phyloP scores from a whole-genome alignment of 2,888 invertebrate species.

The Campoplex nolae region DNA sequence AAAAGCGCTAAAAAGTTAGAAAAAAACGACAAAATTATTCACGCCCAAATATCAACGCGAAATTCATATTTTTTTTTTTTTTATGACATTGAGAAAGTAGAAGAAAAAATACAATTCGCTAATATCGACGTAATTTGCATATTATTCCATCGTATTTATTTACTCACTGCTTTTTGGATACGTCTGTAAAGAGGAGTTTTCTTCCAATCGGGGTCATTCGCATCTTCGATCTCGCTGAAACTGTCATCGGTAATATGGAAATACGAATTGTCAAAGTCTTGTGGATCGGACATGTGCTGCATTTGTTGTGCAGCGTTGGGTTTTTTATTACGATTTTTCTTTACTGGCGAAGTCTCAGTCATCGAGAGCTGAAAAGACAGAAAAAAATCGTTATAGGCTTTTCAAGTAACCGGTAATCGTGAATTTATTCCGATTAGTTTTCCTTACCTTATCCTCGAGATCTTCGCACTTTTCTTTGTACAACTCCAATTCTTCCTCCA shows the following conservation, averaged over 20 bases:
- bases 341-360: not conserved
- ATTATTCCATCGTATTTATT: not conserved
- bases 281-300: not conserved
- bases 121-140: not conserved
- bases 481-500: constrained; percentile 74
- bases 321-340: constrained; percentile 32
- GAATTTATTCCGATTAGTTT: not conserved
- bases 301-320: not conserved
- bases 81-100: too few relatives aligned
- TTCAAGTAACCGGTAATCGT: not conserved
- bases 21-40: not conserved
- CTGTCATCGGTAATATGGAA: constrained; percentile 74
- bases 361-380: constrained; percentile 17
- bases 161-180: constrained; percentile 77
- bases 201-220: constrained; percentile 89
- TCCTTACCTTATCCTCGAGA: constrained; percentile 67
- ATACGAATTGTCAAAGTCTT: constrained; percentile 29
- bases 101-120: not conserved
- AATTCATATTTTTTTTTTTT: too few relatives aligned
- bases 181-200: constrained; percentile 88
- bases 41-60: not conserved
- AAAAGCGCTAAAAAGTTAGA: not conserved
- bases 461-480: constrained; percentile 73
- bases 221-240: constrained; percentile 80
- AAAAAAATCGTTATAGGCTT: constrained; percentile 12